A percentile compares a stretch with the other conserved stretches of the same genome.
Conservation (phyloP, 2,888 invertebrate species). For the Metallyticus violacea region DNA sequence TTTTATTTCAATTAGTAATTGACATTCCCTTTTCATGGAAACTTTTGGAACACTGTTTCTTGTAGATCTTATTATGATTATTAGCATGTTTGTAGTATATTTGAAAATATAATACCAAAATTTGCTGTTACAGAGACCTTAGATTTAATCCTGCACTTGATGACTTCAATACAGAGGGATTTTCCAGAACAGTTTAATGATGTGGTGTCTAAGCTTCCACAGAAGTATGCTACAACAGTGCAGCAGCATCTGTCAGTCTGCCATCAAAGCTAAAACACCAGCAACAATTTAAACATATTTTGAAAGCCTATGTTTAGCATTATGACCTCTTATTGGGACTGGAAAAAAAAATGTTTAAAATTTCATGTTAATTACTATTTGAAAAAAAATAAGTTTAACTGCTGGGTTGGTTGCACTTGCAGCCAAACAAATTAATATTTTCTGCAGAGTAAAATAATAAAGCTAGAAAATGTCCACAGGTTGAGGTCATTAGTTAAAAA, state of each 20-base stretch:
- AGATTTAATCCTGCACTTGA: slow-evolving; percentile 50
- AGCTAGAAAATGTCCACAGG: background rate
- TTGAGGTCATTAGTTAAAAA: background rate
- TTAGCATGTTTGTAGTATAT: too few species aligned
- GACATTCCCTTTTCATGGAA: too few species aligned
- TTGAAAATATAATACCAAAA: too few species aligned
- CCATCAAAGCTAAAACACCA: background rate
- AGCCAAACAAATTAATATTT: background rate
- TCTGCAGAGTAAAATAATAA: background rate
- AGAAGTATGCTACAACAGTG: slow-evolving; percentile 44
- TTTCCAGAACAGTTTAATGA: slow-evolving; percentile 56
- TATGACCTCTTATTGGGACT: background rate
- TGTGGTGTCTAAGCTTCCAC: slow-evolving; percentile 47
- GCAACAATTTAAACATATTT: background rate
- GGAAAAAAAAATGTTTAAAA: too few species aligned
- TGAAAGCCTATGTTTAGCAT: background rate
- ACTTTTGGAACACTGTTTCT: too few species aligned
- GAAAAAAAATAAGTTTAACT: too few species aligned
- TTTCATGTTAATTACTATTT: too few species aligned
- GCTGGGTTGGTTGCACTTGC: background rate
- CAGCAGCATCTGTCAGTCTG: slow-evolving; percentile 38
- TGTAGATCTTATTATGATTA: too few species aligned
- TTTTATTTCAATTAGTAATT: too few species aligned
- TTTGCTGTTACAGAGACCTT: slow-evolving; percentile 49
- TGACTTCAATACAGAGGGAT: slow-evolving; percentile 55